phyloP scores from a whole-genome alignment of 2,888 invertebrate species.

The Lochmaea crataegi region DNA sequence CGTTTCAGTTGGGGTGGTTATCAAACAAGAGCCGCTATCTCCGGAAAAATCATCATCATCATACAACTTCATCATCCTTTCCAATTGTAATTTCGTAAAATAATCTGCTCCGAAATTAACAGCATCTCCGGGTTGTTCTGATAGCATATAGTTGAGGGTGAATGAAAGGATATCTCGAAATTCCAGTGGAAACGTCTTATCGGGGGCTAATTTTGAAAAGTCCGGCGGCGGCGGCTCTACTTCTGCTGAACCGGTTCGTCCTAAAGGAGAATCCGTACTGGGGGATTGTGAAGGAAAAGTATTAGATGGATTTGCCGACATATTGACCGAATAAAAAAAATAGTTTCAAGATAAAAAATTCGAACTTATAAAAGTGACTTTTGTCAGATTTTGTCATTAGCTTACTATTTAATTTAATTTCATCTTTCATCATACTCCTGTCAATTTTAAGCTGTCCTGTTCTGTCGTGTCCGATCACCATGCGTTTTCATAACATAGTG shows the following conservation, averaged over 20 bases:
- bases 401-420: background rate
- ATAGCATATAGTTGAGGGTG: conserved; percentile 7
- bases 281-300: background rate
- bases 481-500: too few species aligned
- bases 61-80: background rate
- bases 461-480: too few species aligned
- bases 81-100: background rate
- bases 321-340: background rate
- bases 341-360: background rate
- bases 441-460: too few species aligned
- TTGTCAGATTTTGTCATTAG: background rate
- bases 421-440: background rate
- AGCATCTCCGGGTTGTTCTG: background rate
- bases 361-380: background rate
- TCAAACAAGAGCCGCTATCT: background rate
- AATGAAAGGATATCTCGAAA: background rate
- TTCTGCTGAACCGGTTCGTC: background rate
- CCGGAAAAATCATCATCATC: background rate
- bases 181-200: background rate
- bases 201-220: background rate
- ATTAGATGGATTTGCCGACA: background rate
- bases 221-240: background rate
- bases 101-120: conserved; percentile 3
- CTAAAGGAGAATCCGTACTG: background rate
- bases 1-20: background rate